Evolutionary conservation across 2,888 invertebrate species (phyloP), one percentile per base, ranked within the genome.

Genomic region (Rhamphomyia laevipes): DNA sequence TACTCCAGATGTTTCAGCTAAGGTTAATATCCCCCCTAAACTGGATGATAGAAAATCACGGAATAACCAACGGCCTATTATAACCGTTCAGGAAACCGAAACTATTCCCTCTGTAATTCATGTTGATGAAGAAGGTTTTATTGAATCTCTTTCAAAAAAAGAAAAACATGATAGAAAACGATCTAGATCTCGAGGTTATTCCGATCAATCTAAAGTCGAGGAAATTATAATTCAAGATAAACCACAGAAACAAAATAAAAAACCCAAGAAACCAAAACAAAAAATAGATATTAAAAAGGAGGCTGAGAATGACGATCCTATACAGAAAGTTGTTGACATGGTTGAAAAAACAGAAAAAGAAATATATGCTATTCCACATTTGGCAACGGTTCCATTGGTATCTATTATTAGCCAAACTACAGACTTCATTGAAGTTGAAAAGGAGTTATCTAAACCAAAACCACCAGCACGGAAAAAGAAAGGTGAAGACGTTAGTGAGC

Each of bases 121-220:
- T 42, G 18, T 46, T 2, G 59, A 59, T 35, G 51, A 47, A 27
- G 75, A 75, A 60, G 75, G 74, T 9, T 75, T 75, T 56, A 73
- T 74, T 10, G 52, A 52, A 49, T 45, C 43, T 27, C 2, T 49
- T 13, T 43, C 43, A 6, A 53, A 48, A 21, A 51, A 46, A 23
- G 47, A 44, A 42, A 50, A 52, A 31, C 49, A 27, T 4, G 16
- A 17, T 44, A 47, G 45, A n/a, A 38, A 38, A 27, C 37, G 51
- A n/a, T 51, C 51, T 5, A 16, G 45, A 30, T 51, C 51, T 31
- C 47, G 50, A 31, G 43, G 23, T 27, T 27, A 7, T 27, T 27
- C 23, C 9, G 23, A 9, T 27, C 33, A 44, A 44, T 59, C 63
- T 69, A 70, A 55, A 68, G 71, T 56, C 38, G 51, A 49, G 23